phyloP scores from a whole-genome alignment of 2,113 vertebrate genomes.

The Percopsis transmontana region DNA sequence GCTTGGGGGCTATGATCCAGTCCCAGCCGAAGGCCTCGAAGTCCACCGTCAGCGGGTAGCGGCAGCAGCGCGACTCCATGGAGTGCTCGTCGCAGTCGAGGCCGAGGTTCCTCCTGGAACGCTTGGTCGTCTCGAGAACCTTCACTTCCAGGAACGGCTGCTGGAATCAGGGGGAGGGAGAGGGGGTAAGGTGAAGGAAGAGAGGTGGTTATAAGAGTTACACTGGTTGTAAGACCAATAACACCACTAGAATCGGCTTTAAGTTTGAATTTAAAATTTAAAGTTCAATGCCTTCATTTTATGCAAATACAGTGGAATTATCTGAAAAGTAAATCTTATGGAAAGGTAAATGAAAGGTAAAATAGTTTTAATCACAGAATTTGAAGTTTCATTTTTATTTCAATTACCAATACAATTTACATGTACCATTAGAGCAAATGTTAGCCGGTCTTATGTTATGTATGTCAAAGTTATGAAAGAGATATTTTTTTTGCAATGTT shows the following conservation, averaged over 20 bases:
- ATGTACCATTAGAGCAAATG: too few relatives aligned
- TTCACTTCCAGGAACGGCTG: constrained; percentile 98
- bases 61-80: constrained; percentile 95
- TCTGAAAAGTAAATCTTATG: too few relatives aligned
- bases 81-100: constrained; percentile 98
- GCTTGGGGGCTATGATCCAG: constrained; percentile 98
- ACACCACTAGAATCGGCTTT: not conserved
- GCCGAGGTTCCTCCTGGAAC: constrained; percentile 91
- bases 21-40: constrained; percentile 99
- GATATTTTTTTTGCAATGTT: too few relatives aligned
- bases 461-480: too few relatives aligned
- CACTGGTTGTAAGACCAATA: constrained; percentile 26
- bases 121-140: constrained; percentile 95
- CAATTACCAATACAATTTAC: too few relatives aligned
- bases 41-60: constrained; percentile 96
- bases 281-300: not conserved
- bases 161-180: constrained; percentile 75
- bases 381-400: too few relatives aligned
- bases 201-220: constrained; percentile 74
- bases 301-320: too few relatives aligned
- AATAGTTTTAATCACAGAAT: too few relatives aligned
- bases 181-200: constrained; percentile 16
- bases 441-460: too few relatives aligned
- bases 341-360: too few relatives aligned
- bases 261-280: not conserved